phyloP scores from a whole-genome alignment of 2,888 invertebrate species.

The Andrena trimmerana region DNA sequence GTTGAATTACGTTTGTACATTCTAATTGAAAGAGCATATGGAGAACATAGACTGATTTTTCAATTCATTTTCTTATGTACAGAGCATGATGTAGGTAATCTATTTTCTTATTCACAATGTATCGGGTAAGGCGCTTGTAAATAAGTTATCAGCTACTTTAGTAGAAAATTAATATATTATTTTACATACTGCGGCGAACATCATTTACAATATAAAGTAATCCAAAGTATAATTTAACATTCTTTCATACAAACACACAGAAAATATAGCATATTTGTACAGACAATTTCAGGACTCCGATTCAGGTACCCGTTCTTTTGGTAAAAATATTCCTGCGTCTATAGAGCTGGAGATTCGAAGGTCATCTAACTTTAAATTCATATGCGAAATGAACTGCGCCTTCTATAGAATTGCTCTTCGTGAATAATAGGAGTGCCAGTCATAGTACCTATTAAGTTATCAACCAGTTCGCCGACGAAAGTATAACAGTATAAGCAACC shows the following conservation, averaged over 20 bases:
- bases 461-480: conserved; percentile 82
- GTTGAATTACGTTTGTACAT: conserved; percentile 23
- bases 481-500: conserved; percentile 87
- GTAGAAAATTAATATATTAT: conserved; percentile 59
- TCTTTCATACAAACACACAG: conserved; percentile 26
- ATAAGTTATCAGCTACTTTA: conserved; percentile 26
- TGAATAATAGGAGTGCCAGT: conserved; percentile 83
- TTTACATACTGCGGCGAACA: conserved; percentile 36
- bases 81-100: not conserved
- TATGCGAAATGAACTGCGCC: conserved; percentile 61
- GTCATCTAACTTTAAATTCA: conserved; percentile 16
- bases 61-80: conserved; percentile 7
- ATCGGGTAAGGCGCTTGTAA: conserved; percentile 31
- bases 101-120: conserved; percentile 12
- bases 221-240: conserved; percentile 23
- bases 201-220: conserved; percentile 39
- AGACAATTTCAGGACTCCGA: conserved; percentile 17
- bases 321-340: conserved; percentile 3
- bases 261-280: conserved; percentile 4
- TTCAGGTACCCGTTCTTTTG: not conserved
- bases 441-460: conserved; percentile 78
- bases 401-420: conserved; percentile 81
- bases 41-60: conserved; percentile 38
- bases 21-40: not conserved
- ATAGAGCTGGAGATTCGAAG: too few relatives aligned